Evolutionary conservation across 2,888 invertebrate genomes (phyloP).

Genomic region (Polydrusus tereticollis): DNA sequence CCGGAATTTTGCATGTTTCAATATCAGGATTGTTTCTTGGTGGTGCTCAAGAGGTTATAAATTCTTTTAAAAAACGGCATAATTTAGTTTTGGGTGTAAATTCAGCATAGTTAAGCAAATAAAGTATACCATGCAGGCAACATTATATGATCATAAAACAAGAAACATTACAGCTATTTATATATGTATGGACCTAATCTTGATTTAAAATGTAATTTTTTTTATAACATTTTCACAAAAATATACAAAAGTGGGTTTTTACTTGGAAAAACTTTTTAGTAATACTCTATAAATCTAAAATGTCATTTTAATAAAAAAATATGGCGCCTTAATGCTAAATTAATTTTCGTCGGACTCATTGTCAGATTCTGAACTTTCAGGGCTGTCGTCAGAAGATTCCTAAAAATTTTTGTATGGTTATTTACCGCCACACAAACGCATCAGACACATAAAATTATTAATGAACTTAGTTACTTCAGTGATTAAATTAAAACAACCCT

Average conservation of each 20-base stretch:
- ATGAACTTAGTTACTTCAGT: too few relatives aligned
- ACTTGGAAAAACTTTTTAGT: background rate
- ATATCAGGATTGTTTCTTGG: too few relatives aligned
- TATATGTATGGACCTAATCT: background rate
- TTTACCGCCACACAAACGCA: too few relatives aligned
- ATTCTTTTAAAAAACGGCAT: too few relatives aligned
- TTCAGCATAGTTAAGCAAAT: too few relatives aligned
- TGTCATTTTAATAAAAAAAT: conserved; percentile 7
- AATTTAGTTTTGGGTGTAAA: too few relatives aligned
- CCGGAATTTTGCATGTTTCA: too few relatives aligned
- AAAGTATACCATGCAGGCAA: too few relatives aligned
- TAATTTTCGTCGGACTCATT: conserved; percentile 29
- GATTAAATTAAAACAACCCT: too few relatives aligned
- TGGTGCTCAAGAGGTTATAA: too few relatives aligned
- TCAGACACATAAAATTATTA: too few relatives aligned
- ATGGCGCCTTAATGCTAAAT: background rate
- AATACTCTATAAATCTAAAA: background rate
- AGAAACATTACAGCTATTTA: background rate
- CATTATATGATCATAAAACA: too few relatives aligned
- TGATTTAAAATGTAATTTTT: background rate
- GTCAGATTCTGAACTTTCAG: conserved; percentile 28
- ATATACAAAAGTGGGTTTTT: conserved; percentile 2
- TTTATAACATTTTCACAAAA: background rate
- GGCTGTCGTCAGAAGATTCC: conserved; percentile 29
- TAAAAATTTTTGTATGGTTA: background rate